phyloP scores from a whole-genome alignment of 2,888 invertebrate species.

The Habroteleia sp. region DNA sequence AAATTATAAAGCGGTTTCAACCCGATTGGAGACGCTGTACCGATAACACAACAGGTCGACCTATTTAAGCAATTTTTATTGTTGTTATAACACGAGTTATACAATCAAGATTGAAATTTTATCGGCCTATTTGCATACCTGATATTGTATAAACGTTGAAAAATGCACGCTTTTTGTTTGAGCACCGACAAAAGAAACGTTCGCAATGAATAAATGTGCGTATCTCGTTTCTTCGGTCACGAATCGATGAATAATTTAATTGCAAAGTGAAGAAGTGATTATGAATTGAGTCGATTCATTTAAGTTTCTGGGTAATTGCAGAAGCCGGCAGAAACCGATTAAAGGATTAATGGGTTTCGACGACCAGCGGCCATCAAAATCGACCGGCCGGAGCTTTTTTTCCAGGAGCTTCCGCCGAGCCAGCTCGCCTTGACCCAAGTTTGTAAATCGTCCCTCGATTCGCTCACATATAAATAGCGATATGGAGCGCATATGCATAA shows the following conservation, averaged over 20 bases:
- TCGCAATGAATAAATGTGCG: no score
- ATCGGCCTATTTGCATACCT: conserved; percentile 12
- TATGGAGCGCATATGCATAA: conserved; percentile 35
- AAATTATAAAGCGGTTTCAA: conserved; percentile 39
- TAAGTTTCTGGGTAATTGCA: no score
- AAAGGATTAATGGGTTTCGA: no score
- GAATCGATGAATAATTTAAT: no score
- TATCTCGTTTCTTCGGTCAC: not conserved
- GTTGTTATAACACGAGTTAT: conserved; percentile 11
- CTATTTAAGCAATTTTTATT: conserved; percentile 36
- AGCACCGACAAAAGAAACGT: no score
- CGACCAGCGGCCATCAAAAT: no score
- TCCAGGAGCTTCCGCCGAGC: conserved; percentile 26
- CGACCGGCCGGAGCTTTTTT: no score
- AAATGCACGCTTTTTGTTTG: not conserved
- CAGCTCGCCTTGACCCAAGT: conserved; percentile 55
- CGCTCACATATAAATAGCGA: conserved; percentile 21
- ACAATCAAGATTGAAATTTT: conserved; percentile 16
- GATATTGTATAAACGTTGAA: not conserved
- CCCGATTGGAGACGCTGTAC: conserved; percentile 23
- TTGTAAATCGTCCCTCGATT: conserved; percentile 45
- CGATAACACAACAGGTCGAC: conserved; percentile 44
- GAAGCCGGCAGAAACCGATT: no score
- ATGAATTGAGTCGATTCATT: no score
- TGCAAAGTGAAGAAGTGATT: no score